These are phyloP conservation scores for Zoanthus gigantus DNA, from an alignment of 92 coral and sea anemone genomes.

Conservation along the genomic window DNA sequence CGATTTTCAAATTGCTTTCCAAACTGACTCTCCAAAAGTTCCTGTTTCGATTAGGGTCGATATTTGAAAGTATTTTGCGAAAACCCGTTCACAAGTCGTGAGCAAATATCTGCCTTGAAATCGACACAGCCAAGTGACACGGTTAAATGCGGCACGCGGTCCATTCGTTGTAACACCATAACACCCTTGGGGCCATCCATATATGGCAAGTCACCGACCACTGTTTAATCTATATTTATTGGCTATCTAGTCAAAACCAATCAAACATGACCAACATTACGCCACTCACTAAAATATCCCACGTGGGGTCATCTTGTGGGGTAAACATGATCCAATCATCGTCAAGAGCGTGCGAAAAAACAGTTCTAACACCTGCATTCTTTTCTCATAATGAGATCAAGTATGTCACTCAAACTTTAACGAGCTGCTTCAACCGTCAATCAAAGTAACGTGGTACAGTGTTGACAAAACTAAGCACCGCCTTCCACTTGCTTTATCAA, in stretches of 20 bases:
- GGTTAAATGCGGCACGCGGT: conserved; percentile 99
- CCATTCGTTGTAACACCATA: conserved; percentile 96
- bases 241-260: conserved; percentile 99
- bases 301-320: conserved; percentile 99
- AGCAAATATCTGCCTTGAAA: conserved; percentile 94
- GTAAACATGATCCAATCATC: conserved; percentile 99
- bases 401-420: conserved; percentile 99
- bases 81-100: conserved; percentile 87
- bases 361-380: conserved; percentile 99
- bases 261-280: conserved; percentile 97
- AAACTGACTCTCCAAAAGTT: conserved; percentile 31
- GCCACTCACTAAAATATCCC: conserved; percentile 98
- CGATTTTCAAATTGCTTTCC: conserved; percentile 49
- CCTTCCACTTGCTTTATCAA: conserved; percentile 95
- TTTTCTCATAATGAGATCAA: conserved; percentile 99
- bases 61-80: conserved; percentile 62
- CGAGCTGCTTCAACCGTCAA: conserved; percentile 98
- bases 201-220: conserved; percentile 87
- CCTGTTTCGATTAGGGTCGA: conserved; percentile 61
- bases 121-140: conserved; percentile 99
- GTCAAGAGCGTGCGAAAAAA: conserved; percentile 98
- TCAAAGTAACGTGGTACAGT: conserved; percentile 99
- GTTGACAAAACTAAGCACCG: conserved; percentile 96
- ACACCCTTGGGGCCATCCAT: conserved; percentile 99
- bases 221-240: conserved; percentile 99